Base-by-base conservation (phyloP, 2,113 vertebrate genomes). In the Takifugu bimaculatus region DNA sequence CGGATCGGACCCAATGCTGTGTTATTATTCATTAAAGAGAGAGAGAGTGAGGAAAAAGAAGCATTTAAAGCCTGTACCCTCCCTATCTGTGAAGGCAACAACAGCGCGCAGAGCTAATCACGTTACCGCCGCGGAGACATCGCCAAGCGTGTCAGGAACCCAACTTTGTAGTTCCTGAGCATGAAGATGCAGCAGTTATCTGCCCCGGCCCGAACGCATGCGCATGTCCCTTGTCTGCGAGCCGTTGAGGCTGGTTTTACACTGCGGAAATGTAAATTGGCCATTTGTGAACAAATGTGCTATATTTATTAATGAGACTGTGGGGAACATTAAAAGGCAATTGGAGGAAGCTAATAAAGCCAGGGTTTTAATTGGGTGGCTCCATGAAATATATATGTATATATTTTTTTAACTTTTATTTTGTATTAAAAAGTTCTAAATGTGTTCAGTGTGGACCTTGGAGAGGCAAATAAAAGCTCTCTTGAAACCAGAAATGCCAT, bases 261-360 rank as follows among this genome's bases (percentile, higher is more conserved):
- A 55, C 73, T 74, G 66, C 74, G 66, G 68, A 84, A 81, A 90
- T 86, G 66, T 45, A 39, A 85, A 74, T 73, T 85, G 79, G 85
- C 89, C 86, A 74, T 88, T 88, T 88, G 85, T 74, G 72, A 85
- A 78, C 84, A 88, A 90, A 90, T 80, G 83, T 81, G 77, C 69
- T 81, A 85, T 83, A 87, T 91, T 80, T 87, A 89, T 87, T 88
- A 89, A 88, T 68, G 68, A 78, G 87, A 82, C 88, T 83, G 54
- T 45, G 60, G 87, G 86, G 87, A 90, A 74, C 79, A 85, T 84
- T 90, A 86, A 87, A 88, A 88, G 82, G 84, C 85, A 83, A 85
- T 83, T 86, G 83, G 87, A 89, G 78, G 80, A 89, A 85, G 77
- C 85, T 89, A 88, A 87, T 90, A 90, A 89, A 89, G 87, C 84